Conservation (phyloP, 2,888 invertebrate species). For the Leptinotarsa juncta region DNA sequence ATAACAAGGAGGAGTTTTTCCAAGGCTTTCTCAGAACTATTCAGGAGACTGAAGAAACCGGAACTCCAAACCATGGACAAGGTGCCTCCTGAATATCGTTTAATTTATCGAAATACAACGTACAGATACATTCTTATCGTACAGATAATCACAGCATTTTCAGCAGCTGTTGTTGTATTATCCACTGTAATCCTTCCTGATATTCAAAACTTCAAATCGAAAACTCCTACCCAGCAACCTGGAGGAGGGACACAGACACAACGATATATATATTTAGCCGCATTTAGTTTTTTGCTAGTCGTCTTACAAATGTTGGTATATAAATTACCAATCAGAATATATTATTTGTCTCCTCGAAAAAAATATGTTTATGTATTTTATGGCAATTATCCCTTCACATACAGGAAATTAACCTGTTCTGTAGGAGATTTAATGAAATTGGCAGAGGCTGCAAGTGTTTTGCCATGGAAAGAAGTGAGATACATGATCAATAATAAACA, state of each 20-base stretch:
- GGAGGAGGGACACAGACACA: conserved; percentile 47
- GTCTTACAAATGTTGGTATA: conserved; percentile 51
- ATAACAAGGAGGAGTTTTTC: conserved; percentile 33
- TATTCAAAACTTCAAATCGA: background rate
- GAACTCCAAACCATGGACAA: conserved; percentile 54
- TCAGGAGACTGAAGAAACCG: conserved; percentile 44
- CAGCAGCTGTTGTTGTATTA: conserved; percentile 44
- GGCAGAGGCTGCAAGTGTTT: conserved; percentile 31
- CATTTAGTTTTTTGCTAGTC: conserved; percentile 50
- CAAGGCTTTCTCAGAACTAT: conserved; percentile 32
- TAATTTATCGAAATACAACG: conserved; percentile 61
- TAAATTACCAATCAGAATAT: conserved; percentile 61
- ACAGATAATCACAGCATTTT: conserved; percentile 53
- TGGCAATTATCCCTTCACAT: conserved; percentile 52
- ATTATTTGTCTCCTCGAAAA: conserved; percentile 53
- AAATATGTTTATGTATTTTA: conserved; percentile 58
- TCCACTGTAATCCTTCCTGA: conserved; percentile 39
- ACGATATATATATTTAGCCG: conserved; percentile 47
- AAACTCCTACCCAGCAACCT: conserved; percentile 24
- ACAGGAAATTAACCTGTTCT: conserved; percentile 47
- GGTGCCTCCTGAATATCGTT: conserved; percentile 56
- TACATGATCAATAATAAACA: conserved; percentile 53
- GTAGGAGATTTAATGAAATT: conserved; percentile 52
- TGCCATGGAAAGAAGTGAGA: conserved; percentile 53
- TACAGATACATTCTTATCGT: conserved; percentile 54